A percentile compares a stretch with the other conserved stretches of the same genome.
These are phyloP conservation scores for Acleris holmiana DNA, from an alignment of 2,888 invertebrate species.

Conservation along the genomic window DNA sequence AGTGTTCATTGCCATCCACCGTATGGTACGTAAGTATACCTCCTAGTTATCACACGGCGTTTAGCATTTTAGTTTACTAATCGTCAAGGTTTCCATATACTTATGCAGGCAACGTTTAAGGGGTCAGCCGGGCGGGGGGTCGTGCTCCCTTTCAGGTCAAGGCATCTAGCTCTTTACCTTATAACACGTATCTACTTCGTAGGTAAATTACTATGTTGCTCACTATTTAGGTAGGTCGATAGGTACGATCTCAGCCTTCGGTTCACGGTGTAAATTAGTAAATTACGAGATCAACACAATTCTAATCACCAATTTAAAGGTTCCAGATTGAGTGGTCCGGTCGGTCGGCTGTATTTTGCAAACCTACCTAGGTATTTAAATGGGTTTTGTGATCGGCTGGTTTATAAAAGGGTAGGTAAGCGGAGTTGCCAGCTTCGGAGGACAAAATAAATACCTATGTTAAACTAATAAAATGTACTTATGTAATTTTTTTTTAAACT, in stretches of 20 bases:
- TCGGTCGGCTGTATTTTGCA: no score
- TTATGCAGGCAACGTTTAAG: slow-evolving; percentile 3
- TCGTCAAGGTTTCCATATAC: slow-evolving; percentile 5
- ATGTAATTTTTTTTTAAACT: no score
- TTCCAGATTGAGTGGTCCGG: no score
- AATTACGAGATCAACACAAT: background rate
- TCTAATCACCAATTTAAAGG: no score
- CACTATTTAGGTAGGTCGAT: background rate
- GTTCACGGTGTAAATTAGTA: background rate
- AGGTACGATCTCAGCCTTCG: background rate
- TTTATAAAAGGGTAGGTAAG: no score
- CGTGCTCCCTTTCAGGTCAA: slow-evolving; percentile 12
- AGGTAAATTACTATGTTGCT: background rate
- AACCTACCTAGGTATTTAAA: no score
- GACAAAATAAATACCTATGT: no score
- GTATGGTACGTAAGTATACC: background rate
- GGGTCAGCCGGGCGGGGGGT: slow-evolving; percentile 1
- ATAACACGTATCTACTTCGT: background rate
- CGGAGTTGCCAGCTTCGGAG: no score
- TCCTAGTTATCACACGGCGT: background rate
- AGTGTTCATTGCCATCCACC: background rate
- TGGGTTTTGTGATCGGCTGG: no score
- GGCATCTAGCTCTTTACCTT: background rate
- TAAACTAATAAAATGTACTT: no score
- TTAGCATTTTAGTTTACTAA: background rate